Evolutionary conservation across 2,797 vertebrate species (phyloP).

Genomic region (Garrulus glandarius): DNA sequence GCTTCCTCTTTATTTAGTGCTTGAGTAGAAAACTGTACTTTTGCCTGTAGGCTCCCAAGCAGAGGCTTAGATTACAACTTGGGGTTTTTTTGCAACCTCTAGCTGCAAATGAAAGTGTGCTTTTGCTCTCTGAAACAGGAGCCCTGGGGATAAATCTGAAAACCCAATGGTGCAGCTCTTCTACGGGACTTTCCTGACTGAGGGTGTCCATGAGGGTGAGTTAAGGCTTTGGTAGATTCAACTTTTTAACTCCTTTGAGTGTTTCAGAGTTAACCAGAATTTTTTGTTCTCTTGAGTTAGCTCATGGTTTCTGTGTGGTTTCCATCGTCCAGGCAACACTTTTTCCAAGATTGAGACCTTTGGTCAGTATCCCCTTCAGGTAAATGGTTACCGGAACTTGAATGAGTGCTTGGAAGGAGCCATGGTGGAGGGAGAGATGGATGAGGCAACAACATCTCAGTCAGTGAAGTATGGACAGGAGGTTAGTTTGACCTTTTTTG

Average conservation of each 20-base stretch:
- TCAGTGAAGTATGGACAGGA: constrained; percentile 82
- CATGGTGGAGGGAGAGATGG: constrained; percentile 92
- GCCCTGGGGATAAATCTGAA: constrained; percentile 83
- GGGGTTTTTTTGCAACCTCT: not conserved
- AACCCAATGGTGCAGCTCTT: constrained; percentile 99
- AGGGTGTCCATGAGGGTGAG: constrained; percentile 89
- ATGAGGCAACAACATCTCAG: constrained; percentile 79
- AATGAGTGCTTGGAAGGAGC: constrained; percentile 94
- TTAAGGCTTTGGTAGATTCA: not conserved
- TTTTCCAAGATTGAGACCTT: constrained; percentile 94
- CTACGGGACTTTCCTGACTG: constrained; percentile 93
- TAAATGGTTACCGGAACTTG: constrained; percentile 93
- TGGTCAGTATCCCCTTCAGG: constrained; percentile 97
- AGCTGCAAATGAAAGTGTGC: not conserved
- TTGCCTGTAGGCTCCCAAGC: not conserved
- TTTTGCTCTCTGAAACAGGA: constrained; percentile 72
- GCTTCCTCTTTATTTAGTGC: not conserved
- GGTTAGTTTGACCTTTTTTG: constrained; percentile 74
- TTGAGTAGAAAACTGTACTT: not conserved
- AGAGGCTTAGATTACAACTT: not conserved
- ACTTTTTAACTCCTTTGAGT: not conserved
- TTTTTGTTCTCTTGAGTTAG: not conserved
- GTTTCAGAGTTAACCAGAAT: not conserved
- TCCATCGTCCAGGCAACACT: constrained; percentile 76
- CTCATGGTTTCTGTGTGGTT: not conserved